phyloP scores from a whole-genome alignment of 2,888 invertebrate genomes.

The Cylindroiulus punctatus region DNA sequence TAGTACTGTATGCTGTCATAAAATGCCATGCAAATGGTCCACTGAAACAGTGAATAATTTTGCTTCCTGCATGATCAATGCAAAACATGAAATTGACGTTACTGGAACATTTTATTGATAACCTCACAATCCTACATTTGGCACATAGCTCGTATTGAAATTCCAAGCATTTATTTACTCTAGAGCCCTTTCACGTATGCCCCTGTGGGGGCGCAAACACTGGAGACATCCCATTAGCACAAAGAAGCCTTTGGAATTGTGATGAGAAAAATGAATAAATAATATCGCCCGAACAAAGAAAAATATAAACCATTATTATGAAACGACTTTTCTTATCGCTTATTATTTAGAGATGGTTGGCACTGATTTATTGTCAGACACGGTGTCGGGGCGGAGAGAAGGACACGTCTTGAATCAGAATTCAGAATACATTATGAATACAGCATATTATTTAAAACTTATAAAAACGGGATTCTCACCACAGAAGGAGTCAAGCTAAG shows the following conservation, averaged over 20 bases:
- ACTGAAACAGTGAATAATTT: not conserved
- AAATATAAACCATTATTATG: constrained; percentile 3
- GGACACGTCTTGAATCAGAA: constrained; percentile 19
- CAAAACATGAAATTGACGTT: too few relatives aligned
- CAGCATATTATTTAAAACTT: constrained; percentile 12
- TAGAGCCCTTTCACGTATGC: not conserved
- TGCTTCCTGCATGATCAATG: not conserved
- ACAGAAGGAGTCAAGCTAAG: not conserved
- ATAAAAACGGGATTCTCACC: not conserved
- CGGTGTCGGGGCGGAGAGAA: not conserved
- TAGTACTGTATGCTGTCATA: too few relatives aligned
- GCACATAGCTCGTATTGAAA: too few relatives aligned
- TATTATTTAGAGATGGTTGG: not conserved
- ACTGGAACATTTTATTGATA: too few relatives aligned
- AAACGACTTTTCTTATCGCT: constrained; percentile 4
- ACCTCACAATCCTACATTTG: too few relatives aligned
- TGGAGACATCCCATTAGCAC: not conserved
- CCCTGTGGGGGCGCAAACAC: constrained; percentile 9
- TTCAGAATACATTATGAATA: constrained; percentile 6
- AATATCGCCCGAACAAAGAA: not conserved
- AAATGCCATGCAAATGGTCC: too few relatives aligned
- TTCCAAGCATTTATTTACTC: too few relatives aligned
- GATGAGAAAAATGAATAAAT: not conserved
- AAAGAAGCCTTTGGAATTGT: not conserved
- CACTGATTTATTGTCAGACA: constrained; percentile 3